These are phyloP conservation scores for Madoqua kirkii DNA, from an alignment of 2,113 vertebrate species.

Conservation along the genomic window DNA sequence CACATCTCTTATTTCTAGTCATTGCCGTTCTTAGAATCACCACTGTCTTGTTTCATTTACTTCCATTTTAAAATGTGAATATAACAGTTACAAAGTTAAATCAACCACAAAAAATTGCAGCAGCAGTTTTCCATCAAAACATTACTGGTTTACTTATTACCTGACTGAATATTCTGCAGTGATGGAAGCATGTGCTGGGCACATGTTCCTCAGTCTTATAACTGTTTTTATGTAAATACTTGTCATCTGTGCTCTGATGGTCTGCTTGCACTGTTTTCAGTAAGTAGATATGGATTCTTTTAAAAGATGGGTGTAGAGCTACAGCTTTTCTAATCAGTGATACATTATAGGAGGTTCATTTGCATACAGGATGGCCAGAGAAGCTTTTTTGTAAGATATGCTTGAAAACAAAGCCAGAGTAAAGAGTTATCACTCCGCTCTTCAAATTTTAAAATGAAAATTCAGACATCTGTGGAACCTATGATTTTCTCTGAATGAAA, in stretches of 20 bases:
- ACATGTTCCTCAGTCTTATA: not conserved
- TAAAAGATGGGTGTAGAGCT: not conserved
- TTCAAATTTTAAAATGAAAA: slow-evolving; percentile 4
- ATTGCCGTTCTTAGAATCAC: not conserved
- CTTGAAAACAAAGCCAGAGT: not conserved
- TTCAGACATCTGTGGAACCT: not conserved
- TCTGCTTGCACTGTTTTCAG: not conserved
- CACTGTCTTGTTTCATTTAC: not conserved
- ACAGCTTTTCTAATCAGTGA: not conserved
- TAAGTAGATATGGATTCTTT: not conserved
- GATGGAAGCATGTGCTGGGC: not conserved
- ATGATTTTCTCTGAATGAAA: not conserved
- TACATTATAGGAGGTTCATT: not conserved
- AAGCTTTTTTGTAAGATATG: not conserved
- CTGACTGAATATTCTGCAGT: not conserved
- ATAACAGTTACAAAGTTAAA: not conserved
- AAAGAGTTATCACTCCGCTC: not conserved
- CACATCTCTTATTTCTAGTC: not conserved
- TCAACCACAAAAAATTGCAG: not conserved
- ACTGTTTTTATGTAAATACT: not conserved
- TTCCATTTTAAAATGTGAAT: slow-evolving; percentile 9
- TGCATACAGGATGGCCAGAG: not conserved
- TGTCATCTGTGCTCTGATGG: not conserved
- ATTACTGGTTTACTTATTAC: not conserved
- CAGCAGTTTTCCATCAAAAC: not conserved